Percentiles rank a stretch among this genome's conserved stretches.
phyloP scores from a whole-genome alignment of 2,113 vertebrate species.

The Ariopsis seemanni region DNA sequence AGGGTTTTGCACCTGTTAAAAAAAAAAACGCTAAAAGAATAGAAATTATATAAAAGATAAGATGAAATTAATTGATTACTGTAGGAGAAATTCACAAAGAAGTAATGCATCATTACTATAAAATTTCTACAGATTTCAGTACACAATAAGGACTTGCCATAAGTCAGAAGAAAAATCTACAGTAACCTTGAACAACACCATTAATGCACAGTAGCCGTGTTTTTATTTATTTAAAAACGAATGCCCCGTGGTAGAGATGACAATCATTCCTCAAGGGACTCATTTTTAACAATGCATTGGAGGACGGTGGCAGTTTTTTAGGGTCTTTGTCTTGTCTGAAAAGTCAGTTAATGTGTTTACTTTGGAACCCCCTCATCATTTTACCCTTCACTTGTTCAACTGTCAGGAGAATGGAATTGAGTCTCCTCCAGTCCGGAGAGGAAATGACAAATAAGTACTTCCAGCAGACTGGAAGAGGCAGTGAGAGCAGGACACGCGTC shows the following conservation, averaged over 20 bases:
- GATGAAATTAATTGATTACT: too few species aligned
- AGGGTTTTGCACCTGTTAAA: slow-evolving; percentile 29
- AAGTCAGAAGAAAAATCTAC: neutral
- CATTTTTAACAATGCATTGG: slow-evolving; percentile 31
- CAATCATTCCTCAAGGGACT: slow-evolving; percentile 22
- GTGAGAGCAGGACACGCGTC: slow-evolving; percentile 38
- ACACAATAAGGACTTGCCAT: neutral
- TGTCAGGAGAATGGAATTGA: slow-evolving; percentile 39
- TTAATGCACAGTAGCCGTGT: neutral
- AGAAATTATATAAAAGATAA: neutral
- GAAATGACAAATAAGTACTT: slow-evolving; percentile 62
- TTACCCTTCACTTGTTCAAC: slow-evolving; percentile 43
- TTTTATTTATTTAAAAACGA: slow-evolving; percentile 30
- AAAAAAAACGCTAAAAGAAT: slow-evolving; percentile 15
- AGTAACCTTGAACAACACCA: neutral
- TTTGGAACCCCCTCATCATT: slow-evolving; percentile 45
- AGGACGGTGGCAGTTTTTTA: slow-evolving; percentile 34
- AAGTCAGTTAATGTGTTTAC: slow-evolving; percentile 48
- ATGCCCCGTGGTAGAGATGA: slow-evolving; percentile 23
- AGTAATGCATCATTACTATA: neutral
- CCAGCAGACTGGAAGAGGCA: slow-evolving; percentile 50
- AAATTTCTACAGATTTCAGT: neutral
- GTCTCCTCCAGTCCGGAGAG: slow-evolving; percentile 41
- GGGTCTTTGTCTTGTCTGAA: slow-evolving; percentile 34
- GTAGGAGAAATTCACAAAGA: too few species aligned